Conservation (phyloP, 1,140 invertebrate species). For the Drosophila varians region DNA sequence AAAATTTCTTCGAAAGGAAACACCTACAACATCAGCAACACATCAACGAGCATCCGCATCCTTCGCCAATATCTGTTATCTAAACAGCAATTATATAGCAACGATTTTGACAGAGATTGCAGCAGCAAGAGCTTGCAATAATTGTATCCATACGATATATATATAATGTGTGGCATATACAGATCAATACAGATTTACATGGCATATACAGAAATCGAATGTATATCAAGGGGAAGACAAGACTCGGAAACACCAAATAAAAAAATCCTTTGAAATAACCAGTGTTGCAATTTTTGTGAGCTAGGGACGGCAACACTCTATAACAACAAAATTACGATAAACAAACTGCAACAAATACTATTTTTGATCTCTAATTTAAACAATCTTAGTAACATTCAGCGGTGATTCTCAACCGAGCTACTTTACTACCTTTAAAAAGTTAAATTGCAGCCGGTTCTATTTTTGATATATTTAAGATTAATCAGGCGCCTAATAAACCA, state of each 20-base stretch:
- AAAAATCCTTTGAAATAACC: conserved; percentile 34
- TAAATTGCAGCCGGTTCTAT: no score
- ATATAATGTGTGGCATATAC: neutral
- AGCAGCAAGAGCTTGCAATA: conserved; percentile 13
- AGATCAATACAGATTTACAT: no score
- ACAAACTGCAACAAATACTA: conserved; percentile 75
- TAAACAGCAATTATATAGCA: conserved; percentile 2
- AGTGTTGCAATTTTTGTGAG: conserved; percentile 43
- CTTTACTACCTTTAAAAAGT: no score
- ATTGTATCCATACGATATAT: neutral
- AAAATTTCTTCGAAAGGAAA: neutral
- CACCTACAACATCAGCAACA: neutral
- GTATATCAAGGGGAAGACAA: conserved; percentile 24
- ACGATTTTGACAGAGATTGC: conserved; percentile 15
- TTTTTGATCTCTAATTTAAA: conserved; percentile 79
- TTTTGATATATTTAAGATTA: no score
- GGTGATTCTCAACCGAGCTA: no score
- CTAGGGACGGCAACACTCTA: conserved; percentile 20
- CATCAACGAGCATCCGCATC: conserved; percentile 10
- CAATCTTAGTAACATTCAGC: no score
- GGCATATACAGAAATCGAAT: no score
- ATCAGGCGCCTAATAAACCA: no score
- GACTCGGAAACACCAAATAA: conserved; percentile 52
- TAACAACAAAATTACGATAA: conserved; percentile 26
- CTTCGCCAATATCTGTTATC: neutral